phyloP scores from a whole-genome alignment of 2,797 vertebrate species.

The Thripadectes ignobilis region DNA sequence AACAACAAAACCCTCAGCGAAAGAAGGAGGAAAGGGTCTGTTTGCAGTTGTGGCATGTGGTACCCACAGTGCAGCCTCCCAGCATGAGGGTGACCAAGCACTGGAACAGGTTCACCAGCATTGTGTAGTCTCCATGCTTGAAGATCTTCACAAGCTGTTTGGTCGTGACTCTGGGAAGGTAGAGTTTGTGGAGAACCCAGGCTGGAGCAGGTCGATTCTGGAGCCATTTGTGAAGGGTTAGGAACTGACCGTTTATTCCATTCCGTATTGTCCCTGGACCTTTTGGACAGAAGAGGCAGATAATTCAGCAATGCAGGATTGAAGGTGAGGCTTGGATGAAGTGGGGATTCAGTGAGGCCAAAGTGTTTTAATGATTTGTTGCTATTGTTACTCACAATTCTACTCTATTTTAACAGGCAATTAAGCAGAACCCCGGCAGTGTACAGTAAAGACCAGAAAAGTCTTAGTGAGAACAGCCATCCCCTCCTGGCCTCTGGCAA shows the following conservation, averaged over 20 bases:
- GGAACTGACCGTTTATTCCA: not conserved
- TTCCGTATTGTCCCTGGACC: not conserved
- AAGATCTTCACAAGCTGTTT: not conserved
- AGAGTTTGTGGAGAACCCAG: not conserved
- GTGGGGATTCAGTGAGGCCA: not conserved
- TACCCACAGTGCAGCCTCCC: not conserved
- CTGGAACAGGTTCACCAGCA: not conserved
- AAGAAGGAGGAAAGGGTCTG: not conserved
- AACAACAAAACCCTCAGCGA: not conserved
- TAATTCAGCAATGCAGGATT: not conserved
- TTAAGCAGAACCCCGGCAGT: not conserved
- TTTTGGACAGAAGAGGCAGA: not conserved
- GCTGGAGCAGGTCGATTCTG: not conserved
- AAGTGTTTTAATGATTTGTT: not conserved
- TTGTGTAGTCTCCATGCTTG: not conserved
- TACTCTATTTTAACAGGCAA: not conserved
- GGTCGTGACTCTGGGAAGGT: not conserved
- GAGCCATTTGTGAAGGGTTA: not conserved
- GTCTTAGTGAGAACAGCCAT: not conserved
- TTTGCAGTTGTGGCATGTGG: not conserved
- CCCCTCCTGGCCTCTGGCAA: not conserved
- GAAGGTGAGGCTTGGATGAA: not conserved
- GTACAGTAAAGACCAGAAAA: not conserved
- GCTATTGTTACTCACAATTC: too few species aligned
- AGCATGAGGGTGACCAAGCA: not conserved